Evolutionary conservation across 37 sponge, comb jelly and placozoan genomes (phyloP).

Genomic region (Aphrocallistes beatrix): DNA sequence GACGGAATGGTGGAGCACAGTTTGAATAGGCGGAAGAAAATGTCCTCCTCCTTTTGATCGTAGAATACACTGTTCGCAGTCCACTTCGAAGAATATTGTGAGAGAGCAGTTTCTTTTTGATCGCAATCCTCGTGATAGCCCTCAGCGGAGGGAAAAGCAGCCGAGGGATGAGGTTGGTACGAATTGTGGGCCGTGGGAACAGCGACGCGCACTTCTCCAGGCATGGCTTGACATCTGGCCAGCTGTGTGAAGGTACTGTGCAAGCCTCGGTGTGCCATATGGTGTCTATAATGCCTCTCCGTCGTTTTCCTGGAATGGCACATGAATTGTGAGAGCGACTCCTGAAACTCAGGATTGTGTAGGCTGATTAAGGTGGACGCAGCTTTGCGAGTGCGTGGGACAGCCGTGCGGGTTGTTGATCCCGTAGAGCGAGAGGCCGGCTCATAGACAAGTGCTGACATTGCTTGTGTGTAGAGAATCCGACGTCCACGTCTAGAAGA

Average conservation of each 20-base stretch:
- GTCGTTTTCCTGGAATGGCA: background rate
- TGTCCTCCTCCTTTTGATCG: background rate
- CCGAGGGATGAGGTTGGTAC: background rate
- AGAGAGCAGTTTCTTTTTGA: background rate
- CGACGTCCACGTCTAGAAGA: background rate
- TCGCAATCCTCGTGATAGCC: background rate
- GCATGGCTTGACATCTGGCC: background rate
- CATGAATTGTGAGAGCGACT: background rate
- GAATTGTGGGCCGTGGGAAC: background rate
- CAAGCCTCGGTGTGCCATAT: background rate
- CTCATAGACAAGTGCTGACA: background rate
- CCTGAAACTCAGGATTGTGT: background rate
- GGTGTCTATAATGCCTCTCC: background rate
- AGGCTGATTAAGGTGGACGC: background rate
- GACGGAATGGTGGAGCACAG: background rate
- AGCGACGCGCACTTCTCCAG: background rate
- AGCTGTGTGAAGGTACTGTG: too few relatives aligned
- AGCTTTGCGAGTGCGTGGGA: background rate
- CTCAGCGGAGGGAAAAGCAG: background rate
- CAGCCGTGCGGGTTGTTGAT: background rate
- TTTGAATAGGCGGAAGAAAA: background rate
- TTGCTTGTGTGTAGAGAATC: background rate
- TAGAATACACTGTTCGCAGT: background rate
- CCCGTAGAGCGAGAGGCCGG: background rate
- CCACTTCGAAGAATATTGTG: background rate